Conservation (phyloP, 2,888 invertebrate species). For the Melikaiella ostensackeni region DNA sequence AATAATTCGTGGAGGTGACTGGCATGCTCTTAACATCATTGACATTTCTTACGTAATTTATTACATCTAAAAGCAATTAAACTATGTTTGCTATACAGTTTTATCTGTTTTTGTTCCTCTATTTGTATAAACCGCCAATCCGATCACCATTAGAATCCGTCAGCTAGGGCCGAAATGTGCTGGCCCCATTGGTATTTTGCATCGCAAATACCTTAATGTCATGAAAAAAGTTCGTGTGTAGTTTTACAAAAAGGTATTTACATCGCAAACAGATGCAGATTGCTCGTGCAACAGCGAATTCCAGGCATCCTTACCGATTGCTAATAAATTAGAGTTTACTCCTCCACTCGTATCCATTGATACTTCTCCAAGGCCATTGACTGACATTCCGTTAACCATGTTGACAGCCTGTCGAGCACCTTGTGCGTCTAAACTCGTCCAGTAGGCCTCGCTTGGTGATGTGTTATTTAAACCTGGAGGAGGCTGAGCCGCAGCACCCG, state of each 20-base stretch:
- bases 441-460: slow-evolving; percentile 96
- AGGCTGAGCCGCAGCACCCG: slow-evolving; percentile 93
- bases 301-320: slow-evolving; percentile 69
- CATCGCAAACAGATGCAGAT: slow-evolving; percentile 37
- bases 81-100: slow-evolving; percentile 38
- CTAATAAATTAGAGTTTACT: slow-evolving; percentile 78
- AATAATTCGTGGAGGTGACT: slow-evolving; percentile 37
- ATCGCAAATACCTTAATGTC: slow-evolving; percentile 39
- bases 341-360: slow-evolving; percentile 84
- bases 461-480: slow-evolving; percentile 94
- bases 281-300: slow-evolving; percentile 36
- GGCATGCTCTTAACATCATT: slow-evolving; percentile 38
- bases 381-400: slow-evolving; percentile 87
- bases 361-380: slow-evolving; percentile 86
- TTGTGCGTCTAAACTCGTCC: slow-evolving; percentile 90
- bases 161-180: slow-evolving; percentile 39
- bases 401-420: slow-evolving; percentile 83
- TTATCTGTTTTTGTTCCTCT: slow-evolving; percentile 28
- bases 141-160: slow-evolving; percentile 41
- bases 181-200: slow-evolving; percentile 40
- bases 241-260: slow-evolving; percentile 36
- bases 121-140: slow-evolving; percentile 39
- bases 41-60: slow-evolving; percentile 38
- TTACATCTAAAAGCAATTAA: slow-evolving; percentile 41
- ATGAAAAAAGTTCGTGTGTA: slow-evolving; percentile 33